These are phyloP conservation scores for Colossoma macropomum DNA, from an alignment of 2,113 vertebrate species.

Conservation along the genomic window DNA sequence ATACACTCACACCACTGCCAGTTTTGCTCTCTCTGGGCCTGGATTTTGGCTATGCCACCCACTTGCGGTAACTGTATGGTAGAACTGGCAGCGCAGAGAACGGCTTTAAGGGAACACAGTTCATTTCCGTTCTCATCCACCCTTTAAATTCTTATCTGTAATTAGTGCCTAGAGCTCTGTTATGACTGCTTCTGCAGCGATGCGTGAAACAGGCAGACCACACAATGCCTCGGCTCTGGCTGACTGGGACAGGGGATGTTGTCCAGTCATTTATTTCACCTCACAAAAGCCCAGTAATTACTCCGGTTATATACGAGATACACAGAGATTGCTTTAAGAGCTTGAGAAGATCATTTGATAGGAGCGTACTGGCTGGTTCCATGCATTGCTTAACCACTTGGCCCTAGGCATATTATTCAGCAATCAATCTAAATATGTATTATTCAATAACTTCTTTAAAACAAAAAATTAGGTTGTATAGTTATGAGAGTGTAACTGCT, in stretches of 20 bases:
- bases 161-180: slow-evolving; percentile 48
- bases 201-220: slow-evolving; percentile 43
- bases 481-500: not conserved
- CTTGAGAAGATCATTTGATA: too few relatives aligned
- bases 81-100: slow-evolving; percentile 16
- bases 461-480: too few relatives aligned
- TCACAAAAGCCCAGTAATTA: not conserved
- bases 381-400: too few relatives aligned
- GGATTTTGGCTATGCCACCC: not conserved
- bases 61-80: not conserved
- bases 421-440: too few relatives aligned
- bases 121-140: slow-evolving; percentile 46
- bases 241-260: not conserved
- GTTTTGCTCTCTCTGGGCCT: not conserved
- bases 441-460: too few relatives aligned
- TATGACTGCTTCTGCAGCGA: slow-evolving; percentile 51
- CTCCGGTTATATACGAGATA: not conserved
- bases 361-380: too few relatives aligned
- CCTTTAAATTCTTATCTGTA: slow-evolving; percentile 43
- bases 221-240: slow-evolving; percentile 37
- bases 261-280: not conserved
- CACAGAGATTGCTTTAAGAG: not conserved
- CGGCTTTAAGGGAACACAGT: slow-evolving; percentile 10
- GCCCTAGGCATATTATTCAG: too few relatives aligned
- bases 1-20: not conserved